phyloP scores from a whole-genome alignment of 2,888 invertebrate species.

The Drosophila vallismaia region DNA sequence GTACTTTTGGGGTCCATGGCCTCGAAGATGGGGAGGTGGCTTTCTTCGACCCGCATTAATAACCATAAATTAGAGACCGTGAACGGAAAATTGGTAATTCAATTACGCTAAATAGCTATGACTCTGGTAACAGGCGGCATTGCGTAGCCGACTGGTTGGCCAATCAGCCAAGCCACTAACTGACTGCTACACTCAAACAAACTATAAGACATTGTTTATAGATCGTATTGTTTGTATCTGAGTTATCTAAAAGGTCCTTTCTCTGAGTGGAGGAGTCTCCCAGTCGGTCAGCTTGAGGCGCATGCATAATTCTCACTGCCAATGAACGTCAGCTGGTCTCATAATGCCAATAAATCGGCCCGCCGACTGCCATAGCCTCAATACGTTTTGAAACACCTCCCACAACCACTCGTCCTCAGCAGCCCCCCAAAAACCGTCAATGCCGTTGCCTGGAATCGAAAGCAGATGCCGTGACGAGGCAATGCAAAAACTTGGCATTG shows the following conservation, averaged over 20 bases:
- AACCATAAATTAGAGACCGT: conserved; percentile 60
- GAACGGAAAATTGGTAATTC: conserved; percentile 67
- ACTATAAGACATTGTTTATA: background rate
- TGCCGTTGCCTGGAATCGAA: conserved; percentile 3
- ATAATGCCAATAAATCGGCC: conserved; percentile 44
- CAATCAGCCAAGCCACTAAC: conserved; percentile 58
- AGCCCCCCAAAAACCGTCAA: background rate
- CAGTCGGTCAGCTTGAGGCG: conserved; percentile 56
- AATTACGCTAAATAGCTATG: conserved; percentile 66
- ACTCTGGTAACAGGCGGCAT: conserved; percentile 33
- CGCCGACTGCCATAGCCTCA: conserved; percentile 31
- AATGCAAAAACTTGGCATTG: conserved; percentile 47
- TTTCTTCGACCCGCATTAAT: conserved; percentile 52
- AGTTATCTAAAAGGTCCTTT: no score
- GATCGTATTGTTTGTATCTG: background rate
- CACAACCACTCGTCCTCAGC: background rate
- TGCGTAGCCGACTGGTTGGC: conserved; percentile 58
- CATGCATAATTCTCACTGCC: conserved; percentile 68
- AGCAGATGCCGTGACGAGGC: conserved; percentile 27
- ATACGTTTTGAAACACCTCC: conserved; percentile 20
- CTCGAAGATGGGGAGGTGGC: conserved; percentile 1
- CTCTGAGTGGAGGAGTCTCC: no score
- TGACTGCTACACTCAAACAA: conserved; percentile 19
- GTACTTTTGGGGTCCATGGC: conserved; percentile 15
- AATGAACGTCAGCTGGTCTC: conserved; percentile 61